phyloP scores from a whole-genome alignment of 2,797 vertebrate species.

The Rhyacichthys aspro region DNA sequence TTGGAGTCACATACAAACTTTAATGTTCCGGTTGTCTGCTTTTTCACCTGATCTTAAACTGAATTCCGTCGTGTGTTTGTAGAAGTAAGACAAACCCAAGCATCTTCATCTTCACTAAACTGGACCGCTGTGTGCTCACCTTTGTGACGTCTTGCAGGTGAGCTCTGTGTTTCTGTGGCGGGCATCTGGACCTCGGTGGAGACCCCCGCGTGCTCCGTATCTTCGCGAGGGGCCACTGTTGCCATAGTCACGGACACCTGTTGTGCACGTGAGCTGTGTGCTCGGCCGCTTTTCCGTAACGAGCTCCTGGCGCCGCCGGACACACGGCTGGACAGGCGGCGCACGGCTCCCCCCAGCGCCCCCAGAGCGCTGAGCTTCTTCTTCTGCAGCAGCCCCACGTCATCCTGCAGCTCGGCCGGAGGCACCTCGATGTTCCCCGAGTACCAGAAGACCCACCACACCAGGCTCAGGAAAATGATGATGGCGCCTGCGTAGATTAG shows the following conservation, averaged over 20 bases:
- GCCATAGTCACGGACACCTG: constrained; percentile 52
- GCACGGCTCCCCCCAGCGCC: constrained; percentile 65
- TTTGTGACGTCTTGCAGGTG: constrained; percentile 47
- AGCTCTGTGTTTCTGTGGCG: constrained; percentile 47
- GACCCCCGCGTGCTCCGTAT: background rate
- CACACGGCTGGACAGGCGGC: constrained; percentile 77
- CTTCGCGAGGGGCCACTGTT: constrained; percentile 18
- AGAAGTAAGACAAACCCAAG: background rate
- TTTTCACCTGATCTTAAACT: too few relatives aligned
- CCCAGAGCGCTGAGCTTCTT: constrained; percentile 32
- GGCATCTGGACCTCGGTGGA: constrained; percentile 31
- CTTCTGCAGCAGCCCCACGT: constrained; percentile 78
- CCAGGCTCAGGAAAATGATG: constrained; percentile 89
- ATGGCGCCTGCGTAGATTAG: constrained; percentile 91
- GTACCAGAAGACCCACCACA: constrained; percentile 98
- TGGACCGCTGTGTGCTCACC: constrained; percentile 27
- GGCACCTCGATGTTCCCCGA: constrained; percentile 90
- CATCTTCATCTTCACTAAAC: too few relatives aligned
- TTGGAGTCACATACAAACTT: too few relatives aligned
- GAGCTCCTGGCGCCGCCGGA: constrained; percentile 63
- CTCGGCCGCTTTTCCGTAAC: constrained; percentile 42
- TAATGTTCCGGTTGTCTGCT: too few relatives aligned
- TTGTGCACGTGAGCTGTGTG: constrained; percentile 22
- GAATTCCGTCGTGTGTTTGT: too few relatives aligned
- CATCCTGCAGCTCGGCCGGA: constrained; percentile 80